Evolutionary conservation across 1,140 invertebrate species (phyloP), one percentile per base, ranked within the genome.

Genomic region (Tetraneura akinire): DNA sequence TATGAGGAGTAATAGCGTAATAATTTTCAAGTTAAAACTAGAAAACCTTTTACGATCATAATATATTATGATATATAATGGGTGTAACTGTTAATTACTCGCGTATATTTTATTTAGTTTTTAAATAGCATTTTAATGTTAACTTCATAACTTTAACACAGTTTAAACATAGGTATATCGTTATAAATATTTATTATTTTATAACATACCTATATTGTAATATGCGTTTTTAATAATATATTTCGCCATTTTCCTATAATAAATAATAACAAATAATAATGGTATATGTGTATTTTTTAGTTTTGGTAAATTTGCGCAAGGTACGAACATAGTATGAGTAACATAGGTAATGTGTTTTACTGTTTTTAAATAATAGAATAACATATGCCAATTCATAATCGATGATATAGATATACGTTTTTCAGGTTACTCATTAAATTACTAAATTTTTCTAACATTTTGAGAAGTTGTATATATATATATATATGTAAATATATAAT

Each of bases 341-440:
- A 47, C n/a, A 8, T 5, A 21, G 21, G 66, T n/a, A 37, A 37
- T 37, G 8, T 37, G 32, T 37, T n/a, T n/a, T n/a, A n/a, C n/a
- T n/a, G n/a, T n/a, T 18, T 68, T 68, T 23, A n/a, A n/a, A 26
- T 23, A 16, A 68, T 11, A 18, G 9, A 47, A 47, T 37, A 68
- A 68, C 42, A 47, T 42, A 68, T 68, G 64, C 13, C n/a, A 26
- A 47, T 68, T 47, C 16, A 68, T 23, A 68, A 23, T 68, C 37
- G 42, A 68, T 68, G 23, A 37, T 37, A 4, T 37, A 37, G 32
- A 8, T 68, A 23, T 21, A 23, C 64, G 32, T 70, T 71, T 70
- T 71, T 45, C 68, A 71, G 21, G 68, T 71, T 29, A n/a, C 45
- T n/a, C n/a, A 18, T 51, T 71, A 26, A 45, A 71, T 71, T 71